Evolutionary conservation across 2,888 invertebrate genomes (phyloP).

Genomic region (Drepana falcataria): DNA sequence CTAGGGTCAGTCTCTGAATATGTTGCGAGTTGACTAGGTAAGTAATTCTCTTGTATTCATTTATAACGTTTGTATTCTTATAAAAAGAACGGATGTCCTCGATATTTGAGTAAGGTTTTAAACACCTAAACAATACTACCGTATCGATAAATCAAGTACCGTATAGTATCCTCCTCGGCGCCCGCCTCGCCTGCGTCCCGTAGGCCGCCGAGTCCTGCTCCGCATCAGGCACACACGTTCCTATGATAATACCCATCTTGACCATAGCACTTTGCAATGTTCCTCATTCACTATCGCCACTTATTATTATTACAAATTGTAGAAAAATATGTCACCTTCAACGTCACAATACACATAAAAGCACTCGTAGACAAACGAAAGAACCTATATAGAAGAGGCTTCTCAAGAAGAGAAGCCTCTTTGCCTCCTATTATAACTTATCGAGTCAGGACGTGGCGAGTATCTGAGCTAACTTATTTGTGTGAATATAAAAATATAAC

Average conservation of each 20-base stretch:
- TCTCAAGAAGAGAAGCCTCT: background rate
- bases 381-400: background rate
- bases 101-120: slow-evolving; percentile 11
- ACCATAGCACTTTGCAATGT: slow-evolving; percentile 41
- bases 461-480: background rate
- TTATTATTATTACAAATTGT: slow-evolving; percentile 13
- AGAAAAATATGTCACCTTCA: background rate
- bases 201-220: slow-evolving; percentile 77
- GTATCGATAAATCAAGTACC: slow-evolving; percentile 37
- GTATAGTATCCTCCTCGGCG: slow-evolving; percentile 67
- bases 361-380: background rate
- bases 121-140: slow-evolving; percentile 9
- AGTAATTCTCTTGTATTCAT: no score
- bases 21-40: no score
- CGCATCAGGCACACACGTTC: slow-evolving; percentile 84
- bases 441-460: no score
- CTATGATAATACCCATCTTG: slow-evolving; percentile 84
- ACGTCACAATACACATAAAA: background rate
- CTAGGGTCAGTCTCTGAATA: no score
- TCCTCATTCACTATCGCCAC: slow-evolving; percentile 28
- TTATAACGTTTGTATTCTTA: no score
- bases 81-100: background rate
- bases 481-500: background rate
- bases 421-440: background rate
- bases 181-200: slow-evolving; percentile 58